A percentile compares a stretch with the other conserved stretches of the same genome.
phyloP scores from a whole-genome alignment of 2,888 invertebrate genomes.

The Panopea generosa region DNA sequence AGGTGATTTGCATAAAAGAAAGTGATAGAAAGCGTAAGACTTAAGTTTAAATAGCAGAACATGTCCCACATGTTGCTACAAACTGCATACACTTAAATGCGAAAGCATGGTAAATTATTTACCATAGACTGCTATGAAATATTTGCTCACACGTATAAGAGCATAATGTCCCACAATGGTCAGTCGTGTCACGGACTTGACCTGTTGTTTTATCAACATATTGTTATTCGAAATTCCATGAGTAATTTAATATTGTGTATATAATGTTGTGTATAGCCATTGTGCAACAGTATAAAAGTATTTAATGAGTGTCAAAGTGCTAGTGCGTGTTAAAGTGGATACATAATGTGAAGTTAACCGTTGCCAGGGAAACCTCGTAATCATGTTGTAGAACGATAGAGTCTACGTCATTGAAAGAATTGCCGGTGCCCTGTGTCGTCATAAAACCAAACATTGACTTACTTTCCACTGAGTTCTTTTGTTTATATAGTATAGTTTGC shows the following conservation, averaged over 20 bases:
- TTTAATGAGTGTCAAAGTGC: slow-evolving; percentile 48
- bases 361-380: neutral
- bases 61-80: too few species aligned
- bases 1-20: too few species aligned
- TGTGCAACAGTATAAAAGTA: slow-evolving; percentile 27
- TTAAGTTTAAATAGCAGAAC: too few species aligned
- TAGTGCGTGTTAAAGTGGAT: slow-evolving; percentile 24
- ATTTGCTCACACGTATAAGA: neutral
- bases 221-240: slow-evolving; percentile 27
- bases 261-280: slow-evolving; percentile 29
- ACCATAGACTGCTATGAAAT: neutral
- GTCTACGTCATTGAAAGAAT: slow-evolving; percentile 21
- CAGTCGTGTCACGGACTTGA: too few species aligned
- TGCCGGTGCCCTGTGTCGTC: slow-evolving; percentile 33
- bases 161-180: slow-evolving; percentile 11
- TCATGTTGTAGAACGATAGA: neutral
- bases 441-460: slow-evolving; percentile 1
- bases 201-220: slow-evolving; percentile 1
- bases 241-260: slow-evolving; percentile 45
- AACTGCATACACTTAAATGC: too few species aligned
- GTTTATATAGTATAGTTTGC: slow-evolving; percentile 27
- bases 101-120: too few species aligned
- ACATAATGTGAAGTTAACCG: neutral
- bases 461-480: neutral
- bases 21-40: too few species aligned